A percentile compares a stretch with the other conserved stretches of the same genome.
phyloP scores from a whole-genome alignment of 2,888 invertebrate species.

The Tortrix viridana region DNA sequence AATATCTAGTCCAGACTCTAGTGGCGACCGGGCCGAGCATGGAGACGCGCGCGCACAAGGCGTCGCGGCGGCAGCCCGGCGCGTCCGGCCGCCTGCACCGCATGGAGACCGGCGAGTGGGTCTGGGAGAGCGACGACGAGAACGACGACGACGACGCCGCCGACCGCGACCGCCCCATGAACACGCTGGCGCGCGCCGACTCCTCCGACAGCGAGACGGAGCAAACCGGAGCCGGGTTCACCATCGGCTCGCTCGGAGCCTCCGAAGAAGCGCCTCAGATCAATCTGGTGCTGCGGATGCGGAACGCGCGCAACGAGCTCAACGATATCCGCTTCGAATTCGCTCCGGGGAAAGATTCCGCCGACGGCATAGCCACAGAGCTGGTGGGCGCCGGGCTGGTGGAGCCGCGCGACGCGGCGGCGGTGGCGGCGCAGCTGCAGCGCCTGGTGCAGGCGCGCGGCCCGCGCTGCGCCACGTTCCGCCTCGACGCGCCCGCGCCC shows the following conservation, averaged over 20 bases:
- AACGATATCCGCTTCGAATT: slow-evolving; percentile 99
- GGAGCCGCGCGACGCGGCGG: slow-evolving; percentile 94
- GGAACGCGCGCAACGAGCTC: slow-evolving; percentile 95
- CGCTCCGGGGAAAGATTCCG: slow-evolving; percentile 94
- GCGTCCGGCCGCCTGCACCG: slow-evolving; percentile 94
- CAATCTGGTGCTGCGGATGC: slow-evolving; percentile 94
- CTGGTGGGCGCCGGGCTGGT: slow-evolving; percentile 98
- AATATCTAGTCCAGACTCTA: slow-evolving; percentile 93
- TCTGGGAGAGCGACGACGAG: slow-evolving; percentile 95
- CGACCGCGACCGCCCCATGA: slow-evolving; percentile 85
- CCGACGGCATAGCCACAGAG: slow-evolving; percentile 98
- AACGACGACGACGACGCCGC: slow-evolving; percentile 79
- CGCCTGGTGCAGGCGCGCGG: slow-evolving; percentile 89
- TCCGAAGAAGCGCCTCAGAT: slow-evolving; percentile 82
- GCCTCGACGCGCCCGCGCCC: slow-evolving; percentile 82
- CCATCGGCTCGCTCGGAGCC: slow-evolving; percentile 61
- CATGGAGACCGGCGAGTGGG: slow-evolving; percentile 98
- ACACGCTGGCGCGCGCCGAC: slow-evolving; percentile 84
- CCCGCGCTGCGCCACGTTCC: slow-evolving; percentile 92
- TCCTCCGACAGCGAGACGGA: slow-evolving; percentile 85
- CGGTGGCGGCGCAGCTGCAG: slow-evolving; percentile 97
- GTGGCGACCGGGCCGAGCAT: slow-evolving; percentile 94
- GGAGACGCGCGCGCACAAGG: slow-evolving; percentile 96
- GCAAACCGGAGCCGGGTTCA: slow-evolving; percentile 55
- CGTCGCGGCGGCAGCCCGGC: slow-evolving; percentile 92